A percentile compares a stretch with the other conserved stretches of the same genome.
These are phyloP conservation scores for Emberiza fucata DNA, from an alignment of 2,113 vertebrate genomes.

Conservation along the genomic window DNA sequence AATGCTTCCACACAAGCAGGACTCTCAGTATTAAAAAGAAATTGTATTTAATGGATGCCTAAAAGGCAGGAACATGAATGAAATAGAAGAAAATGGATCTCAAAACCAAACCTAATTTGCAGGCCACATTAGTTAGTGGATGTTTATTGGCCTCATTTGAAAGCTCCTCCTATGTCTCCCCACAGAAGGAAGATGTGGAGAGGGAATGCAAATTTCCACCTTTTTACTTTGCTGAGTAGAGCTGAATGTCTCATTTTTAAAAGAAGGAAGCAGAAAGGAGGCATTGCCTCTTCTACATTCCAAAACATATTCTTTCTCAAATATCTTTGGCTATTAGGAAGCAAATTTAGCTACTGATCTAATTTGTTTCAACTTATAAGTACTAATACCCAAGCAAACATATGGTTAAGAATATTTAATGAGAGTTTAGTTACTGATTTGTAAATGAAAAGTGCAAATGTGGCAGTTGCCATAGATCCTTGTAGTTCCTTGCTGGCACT, in stretches of 20 bases:
- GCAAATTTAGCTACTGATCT: conserved; percentile 55
- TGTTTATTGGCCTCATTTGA: background rate
- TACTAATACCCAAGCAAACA: conserved; percentile 58
- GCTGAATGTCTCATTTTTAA: background rate
- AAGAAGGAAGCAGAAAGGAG: background rate
- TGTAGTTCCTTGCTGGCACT: conserved; percentile 45
- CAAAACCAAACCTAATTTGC: background rate
- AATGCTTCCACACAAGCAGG: background rate
- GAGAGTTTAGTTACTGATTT: conserved; percentile 65
- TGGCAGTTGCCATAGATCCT: conserved; percentile 65
- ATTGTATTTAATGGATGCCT: background rate
- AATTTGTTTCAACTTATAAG: conserved; percentile 60
- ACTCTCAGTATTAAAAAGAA: background rate
- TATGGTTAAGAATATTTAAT: conserved; percentile 71
- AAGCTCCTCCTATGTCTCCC: background rate
- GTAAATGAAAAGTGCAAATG: conserved; percentile 68
- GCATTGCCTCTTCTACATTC: background rate
- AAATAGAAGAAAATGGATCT: background rate
- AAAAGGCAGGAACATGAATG: background rate
- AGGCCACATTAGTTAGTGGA: background rate
- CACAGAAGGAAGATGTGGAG: background rate
- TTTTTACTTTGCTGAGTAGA: background rate
- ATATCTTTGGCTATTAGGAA: conserved; percentile 40
- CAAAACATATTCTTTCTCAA: conserved; percentile 6
- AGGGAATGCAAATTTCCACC: background rate